Base-by-base conservation (phyloP, 2,797 vertebrate genomes). In the Emydoidea blandingii region DNA sequence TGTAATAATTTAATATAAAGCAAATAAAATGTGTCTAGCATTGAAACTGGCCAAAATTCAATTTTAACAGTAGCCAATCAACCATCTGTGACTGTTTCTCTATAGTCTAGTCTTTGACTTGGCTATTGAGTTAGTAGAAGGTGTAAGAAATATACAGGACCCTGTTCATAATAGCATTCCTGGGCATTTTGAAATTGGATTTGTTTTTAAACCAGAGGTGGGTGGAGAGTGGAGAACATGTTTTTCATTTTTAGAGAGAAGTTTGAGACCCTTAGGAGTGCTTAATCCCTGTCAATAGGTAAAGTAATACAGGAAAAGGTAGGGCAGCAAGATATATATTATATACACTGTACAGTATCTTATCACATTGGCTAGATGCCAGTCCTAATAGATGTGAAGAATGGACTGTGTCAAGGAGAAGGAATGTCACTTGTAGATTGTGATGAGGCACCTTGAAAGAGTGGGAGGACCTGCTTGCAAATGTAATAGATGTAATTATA, bases 31-130 rank as follows among this genome's bases (percentile, higher is more conserved):
- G 0, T 82, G 79, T 44, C 81, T 31, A 4, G 41, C 83, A 80
- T 93, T 72, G 9, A 4, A 86, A 90, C 6, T 85, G 68, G n/a
- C 16, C 31, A 56, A 59, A 94, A 95, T 90, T 89, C 53, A 81
- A 4, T 93, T 90, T 83, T 62, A 89, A 68, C 78, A 6, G 49
- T 79, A 65, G 31, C n/a, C 59, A 93, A 91, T 80, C 54, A 85
- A 29, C 27, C 79, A 81, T 27, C 15, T 25, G 3, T 83, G 80
- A 81, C 74, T 92, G 82, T 84, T 86, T 52, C 34, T 81, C 80
- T 79, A 50, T 78, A 91, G 74, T 50, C 49, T 44, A 72, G 16
- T 56, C 79, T 72, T 84, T 21, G 83, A 44, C 44, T 72, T n/a
- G n/a, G 4, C 76, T 83, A 56, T 78, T 57, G 47, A 54, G 76